phyloP scores from a whole-genome alignment of 2,888 invertebrate genomes.

The Clepsis dumicolana region DNA sequence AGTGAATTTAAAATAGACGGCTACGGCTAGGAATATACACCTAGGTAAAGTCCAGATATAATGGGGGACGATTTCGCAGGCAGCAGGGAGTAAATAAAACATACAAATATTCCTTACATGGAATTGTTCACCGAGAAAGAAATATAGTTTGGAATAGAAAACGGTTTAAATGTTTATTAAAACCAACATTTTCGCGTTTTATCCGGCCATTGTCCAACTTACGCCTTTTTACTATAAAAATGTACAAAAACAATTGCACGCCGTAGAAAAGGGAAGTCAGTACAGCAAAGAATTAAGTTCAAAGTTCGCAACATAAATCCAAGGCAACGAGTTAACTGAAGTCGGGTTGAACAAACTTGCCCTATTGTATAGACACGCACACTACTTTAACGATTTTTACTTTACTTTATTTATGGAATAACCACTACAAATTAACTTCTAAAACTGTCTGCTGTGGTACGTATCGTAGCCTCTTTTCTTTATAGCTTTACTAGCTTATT shows the following conservation, averaged over 20 bases:
- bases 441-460: neutral
- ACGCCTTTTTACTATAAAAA: slow-evolving; percentile 27
- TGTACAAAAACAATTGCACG: slow-evolving; percentile 62
- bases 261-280: slow-evolving; percentile 66
- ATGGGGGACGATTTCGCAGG: neutral
- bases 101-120: neutral
- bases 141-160: neutral
- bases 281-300: slow-evolving; percentile 68
- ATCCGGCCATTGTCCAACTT: slow-evolving; percentile 17
- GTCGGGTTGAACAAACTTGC: slow-evolving; percentile 74
- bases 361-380: slow-evolving; percentile 56
- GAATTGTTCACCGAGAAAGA: neutral
- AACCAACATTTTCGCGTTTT: slow-evolving; percentile 1
- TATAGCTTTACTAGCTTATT: no score
- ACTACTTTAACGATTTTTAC: slow-evolving; percentile 42
- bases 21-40: no score
- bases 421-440: neutral
- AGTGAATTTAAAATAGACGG: no score
- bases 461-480: neutral
- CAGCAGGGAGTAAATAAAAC: neutral
- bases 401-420: slow-evolving; percentile 4
- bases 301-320: slow-evolving; percentile 74
- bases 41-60: no score
- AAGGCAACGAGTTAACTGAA: slow-evolving; percentile 75
- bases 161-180: slow-evolving; percentile 3